Evolutionary conservation across 2,888 invertebrate species (phyloP).

Genomic region (Poecilobothrus nobilitatus): DNA sequence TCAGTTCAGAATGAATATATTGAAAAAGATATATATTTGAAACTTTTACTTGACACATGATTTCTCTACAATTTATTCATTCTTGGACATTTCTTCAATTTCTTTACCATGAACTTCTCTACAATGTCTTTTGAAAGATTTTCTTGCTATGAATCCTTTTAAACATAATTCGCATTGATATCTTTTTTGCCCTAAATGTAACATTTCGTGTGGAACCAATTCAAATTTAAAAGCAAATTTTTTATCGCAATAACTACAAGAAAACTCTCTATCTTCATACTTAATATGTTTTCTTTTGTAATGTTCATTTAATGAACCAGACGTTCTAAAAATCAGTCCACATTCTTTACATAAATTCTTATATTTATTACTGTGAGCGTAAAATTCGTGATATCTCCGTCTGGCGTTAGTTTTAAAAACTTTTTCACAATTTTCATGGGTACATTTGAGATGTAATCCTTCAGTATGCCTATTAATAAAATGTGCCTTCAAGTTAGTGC

Average conservation of each 20-base stretch:
- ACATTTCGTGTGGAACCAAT: neutral
- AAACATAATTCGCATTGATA: neutral
- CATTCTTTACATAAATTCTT: neutral
- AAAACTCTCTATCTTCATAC: neutral
- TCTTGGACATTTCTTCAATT: too few species aligned
- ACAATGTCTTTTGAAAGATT: neutral
- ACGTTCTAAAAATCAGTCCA: neutral
- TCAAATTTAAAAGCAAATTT: slow-evolving; percentile 6
- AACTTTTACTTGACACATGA: too few species aligned
- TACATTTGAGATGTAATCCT: neutral
- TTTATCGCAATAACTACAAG: neutral
- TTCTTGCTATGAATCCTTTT: neutral
- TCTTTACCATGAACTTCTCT: neutral
- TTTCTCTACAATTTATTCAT: too few species aligned
- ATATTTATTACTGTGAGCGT: neutral
- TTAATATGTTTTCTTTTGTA: neutral
- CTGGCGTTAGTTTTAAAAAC: neutral
- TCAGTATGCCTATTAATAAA: neutral
- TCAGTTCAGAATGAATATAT: too few species aligned
- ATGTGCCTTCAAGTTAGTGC: neutral
- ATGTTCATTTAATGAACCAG: neutral
- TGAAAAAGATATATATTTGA: too few species aligned
- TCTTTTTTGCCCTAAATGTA: neutral
- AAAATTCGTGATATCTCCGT: neutral
- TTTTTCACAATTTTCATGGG: neutral